These are phyloP conservation scores for Musca vetustissima DNA, from an alignment of 1,140 invertebrate species.

Conservation along the genomic window DNA sequence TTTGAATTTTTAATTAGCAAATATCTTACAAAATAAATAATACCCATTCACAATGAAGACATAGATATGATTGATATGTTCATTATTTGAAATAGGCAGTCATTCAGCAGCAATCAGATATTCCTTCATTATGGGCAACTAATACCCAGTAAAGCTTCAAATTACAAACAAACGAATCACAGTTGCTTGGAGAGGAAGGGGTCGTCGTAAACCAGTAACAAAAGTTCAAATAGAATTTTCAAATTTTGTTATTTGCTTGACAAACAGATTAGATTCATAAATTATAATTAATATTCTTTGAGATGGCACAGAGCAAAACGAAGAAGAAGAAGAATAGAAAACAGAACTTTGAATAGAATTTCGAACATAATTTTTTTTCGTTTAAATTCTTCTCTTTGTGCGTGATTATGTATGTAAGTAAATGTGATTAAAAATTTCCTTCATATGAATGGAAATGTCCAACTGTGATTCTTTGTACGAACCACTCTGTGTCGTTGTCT, in stretches of 20 bases:
- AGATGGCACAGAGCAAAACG: conserved; percentile 35
- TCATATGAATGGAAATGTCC: conserved; percentile 5
- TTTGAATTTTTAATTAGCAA: no score
- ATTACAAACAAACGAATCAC: background rate
- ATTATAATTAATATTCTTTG: conserved; percentile 54
- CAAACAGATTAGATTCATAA: conserved; percentile 52
- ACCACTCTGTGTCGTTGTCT: background rate
- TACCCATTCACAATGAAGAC: no score
- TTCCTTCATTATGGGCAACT: background rate
- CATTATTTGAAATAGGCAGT: conserved; percentile 1
- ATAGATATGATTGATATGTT: conserved; percentile 12
- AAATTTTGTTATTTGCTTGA: background rate
- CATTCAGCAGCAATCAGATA: background rate
- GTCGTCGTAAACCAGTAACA: background rate
- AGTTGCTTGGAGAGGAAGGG: background rate
- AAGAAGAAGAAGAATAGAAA: conserved; percentile 29
- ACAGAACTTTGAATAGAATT: no score
- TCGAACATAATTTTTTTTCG: no score
- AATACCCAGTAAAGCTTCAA: background rate
- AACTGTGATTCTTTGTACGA: conserved; percentile 11
- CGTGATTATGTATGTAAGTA: no score
- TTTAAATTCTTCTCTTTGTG: conserved; percentile 9
- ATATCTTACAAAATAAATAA: no score
- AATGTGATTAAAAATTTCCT: conserved; percentile 1
- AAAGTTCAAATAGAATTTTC: no score